Base-by-base conservation (phyloP, 2,888 invertebrate genomes). In the Acanthosoma haemorrhoidale region DNA sequence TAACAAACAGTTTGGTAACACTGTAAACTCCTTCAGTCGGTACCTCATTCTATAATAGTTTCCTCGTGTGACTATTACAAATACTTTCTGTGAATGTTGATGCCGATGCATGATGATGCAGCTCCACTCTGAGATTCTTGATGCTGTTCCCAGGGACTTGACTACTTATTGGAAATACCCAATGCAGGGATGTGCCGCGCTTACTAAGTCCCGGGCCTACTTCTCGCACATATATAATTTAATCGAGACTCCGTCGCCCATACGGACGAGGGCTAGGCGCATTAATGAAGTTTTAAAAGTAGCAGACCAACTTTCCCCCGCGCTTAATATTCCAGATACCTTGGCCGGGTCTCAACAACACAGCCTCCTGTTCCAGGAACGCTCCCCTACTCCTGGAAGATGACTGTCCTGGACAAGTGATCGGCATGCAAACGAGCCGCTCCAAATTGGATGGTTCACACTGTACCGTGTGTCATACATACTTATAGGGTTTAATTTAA, bases 201-300 rank as follows among this genome's bases (percentile, higher is more conserved):
- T n/a, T n/a, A n/a, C n/a, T n/a, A n/a, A n/a, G n/a, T n/a, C n/a
- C n/a, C n/a, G n/a, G n/a, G n/a, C n/a, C n/a, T n/a, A 16, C 6
- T 39, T 39, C 39, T 1, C 8, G 16, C 8, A 15, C 39, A 39
- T 43, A 43, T 43, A 43, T 4, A 43, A 21, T 43, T 43, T 43
- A 21, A 43, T 43, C 21, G 21, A 4, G 43, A 43, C 1, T 13
- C 43, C 1, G 43, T 11, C 13, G 21, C 21, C 21, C 43, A 43
- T 43, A 43, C 43, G 43, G 21, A 43, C 21, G 1, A 43, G 43
- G 21, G 8, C 43, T 3, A 18, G 43, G 21, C 21, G 43, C 18
- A 43, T 43, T 43, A 43, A 43, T 43, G 43, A 43, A 43, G 43
- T 43, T 43, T 43, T 43, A 43, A n/a, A 43, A 43, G 43, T 43